Percentiles rank a stretch among this genome's conserved stretches.
These are phyloP conservation scores for Pseudolycoriella hygida DNA, from an alignment of 2,888 invertebrate species.

Conservation along the genomic window DNA sequence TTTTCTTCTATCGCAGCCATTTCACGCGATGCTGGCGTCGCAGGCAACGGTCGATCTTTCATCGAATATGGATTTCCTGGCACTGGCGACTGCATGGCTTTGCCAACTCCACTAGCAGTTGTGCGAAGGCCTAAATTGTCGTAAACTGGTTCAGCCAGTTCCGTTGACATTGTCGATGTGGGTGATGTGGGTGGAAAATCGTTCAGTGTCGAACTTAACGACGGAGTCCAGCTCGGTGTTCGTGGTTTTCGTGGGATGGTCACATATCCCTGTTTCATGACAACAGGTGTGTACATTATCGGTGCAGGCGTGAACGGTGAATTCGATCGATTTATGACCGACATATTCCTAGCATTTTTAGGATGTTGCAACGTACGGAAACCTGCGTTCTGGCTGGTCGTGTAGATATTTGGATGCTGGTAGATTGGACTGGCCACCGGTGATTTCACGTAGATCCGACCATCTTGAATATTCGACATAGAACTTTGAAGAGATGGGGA, in stretches of 20 bases:
- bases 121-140: slow-evolving; percentile 72
- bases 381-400: slow-evolving; percentile 31
- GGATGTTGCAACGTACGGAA: slow-evolving; percentile 72
- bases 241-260: slow-evolving; percentile 72
- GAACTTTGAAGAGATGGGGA: slow-evolving; percentile 67
- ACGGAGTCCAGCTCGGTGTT: slow-evolving; percentile 65
- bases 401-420: slow-evolving; percentile 14
- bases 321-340: slow-evolving; percentile 35
- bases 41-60: slow-evolving; percentile 45
- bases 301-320: slow-evolving; percentile 59
- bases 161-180: slow-evolving; percentile 21
- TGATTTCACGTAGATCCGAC: slow-evolving; percentile 28
- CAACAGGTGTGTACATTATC: slow-evolving; percentile 40
- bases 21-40: slow-evolving; percentile 35
- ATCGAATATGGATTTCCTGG: slow-evolving; percentile 31
- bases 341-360: slow-evolving; percentile 25
- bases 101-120: slow-evolving; percentile 68
- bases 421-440: slow-evolving; percentile 45
- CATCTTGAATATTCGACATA: slow-evolving; percentile 52
- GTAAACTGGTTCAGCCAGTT: slow-evolving; percentile 55
- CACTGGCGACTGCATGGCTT: slow-evolving; percentile 14
- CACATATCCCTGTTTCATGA: slow-evolving; percentile 59
- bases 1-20: slow-evolving; percentile 22
- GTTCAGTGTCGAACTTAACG: slow-evolving; percentile 36
- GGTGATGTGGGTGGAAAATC: slow-evolving; percentile 21